Percentiles rank a stretch among this genome's conserved stretches.
Evolutionary conservation across 2,113 vertebrate genomes (phyloP).

Genomic region (Galbula dea): DNA sequence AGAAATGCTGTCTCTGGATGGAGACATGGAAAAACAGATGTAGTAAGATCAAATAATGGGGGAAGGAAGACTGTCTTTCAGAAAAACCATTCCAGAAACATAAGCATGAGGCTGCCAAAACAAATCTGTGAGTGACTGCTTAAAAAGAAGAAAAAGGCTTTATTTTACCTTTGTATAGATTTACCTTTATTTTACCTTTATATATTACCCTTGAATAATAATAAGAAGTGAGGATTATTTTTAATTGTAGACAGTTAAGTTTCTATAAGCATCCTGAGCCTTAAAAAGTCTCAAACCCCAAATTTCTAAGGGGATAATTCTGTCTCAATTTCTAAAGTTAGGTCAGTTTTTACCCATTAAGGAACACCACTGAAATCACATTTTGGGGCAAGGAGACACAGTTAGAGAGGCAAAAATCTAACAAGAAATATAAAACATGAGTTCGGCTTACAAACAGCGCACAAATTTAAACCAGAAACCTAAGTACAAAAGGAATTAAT

Average conservation of each 20-base stretch:
- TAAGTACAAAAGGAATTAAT: neutral
- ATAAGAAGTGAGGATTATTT: neutral
- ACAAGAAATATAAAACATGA: neutral
- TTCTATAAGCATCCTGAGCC: neutral
- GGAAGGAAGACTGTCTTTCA: neutral
- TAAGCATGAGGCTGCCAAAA: neutral
- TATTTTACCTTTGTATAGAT: neutral
- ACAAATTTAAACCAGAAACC: neutral
- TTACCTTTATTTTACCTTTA: neutral
- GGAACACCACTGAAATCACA: neutral
- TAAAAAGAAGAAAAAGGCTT: neutral
- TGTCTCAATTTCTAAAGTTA: neutral
- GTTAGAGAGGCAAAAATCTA: neutral
- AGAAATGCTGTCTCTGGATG: neutral
- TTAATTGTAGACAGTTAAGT: neutral
- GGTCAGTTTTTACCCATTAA: neutral
- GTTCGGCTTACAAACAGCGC: neutral
- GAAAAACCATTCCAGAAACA: neutral
- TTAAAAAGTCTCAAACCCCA: neutral
- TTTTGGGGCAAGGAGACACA: neutral
- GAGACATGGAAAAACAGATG: neutral
- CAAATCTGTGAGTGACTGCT: neutral
- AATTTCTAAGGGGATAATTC: neutral
- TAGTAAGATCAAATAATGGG: neutral
- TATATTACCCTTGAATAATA: neutral